These are phyloP conservation scores for Bacillus rossius DNA, from an alignment of 1,140 invertebrate genomes.

Conservation along the genomic window DNA sequence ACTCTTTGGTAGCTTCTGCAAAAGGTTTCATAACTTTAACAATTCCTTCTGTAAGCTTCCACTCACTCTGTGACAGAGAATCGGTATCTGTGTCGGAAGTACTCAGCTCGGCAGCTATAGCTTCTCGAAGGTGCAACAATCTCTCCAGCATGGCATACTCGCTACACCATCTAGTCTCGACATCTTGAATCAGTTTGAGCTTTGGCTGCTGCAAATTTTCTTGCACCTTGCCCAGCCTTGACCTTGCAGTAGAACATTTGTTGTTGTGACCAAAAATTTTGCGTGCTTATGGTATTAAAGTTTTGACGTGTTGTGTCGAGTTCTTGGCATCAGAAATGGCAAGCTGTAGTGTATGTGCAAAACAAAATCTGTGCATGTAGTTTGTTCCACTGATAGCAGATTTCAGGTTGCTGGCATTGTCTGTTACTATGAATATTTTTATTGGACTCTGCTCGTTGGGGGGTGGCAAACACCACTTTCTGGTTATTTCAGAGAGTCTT, in stretches of 20 bases:
- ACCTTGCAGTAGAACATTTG: neutral
- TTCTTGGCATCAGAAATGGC: too few species aligned
- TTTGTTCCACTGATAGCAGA: too few species aligned
- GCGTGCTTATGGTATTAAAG: neutral
- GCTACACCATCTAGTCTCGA: neutral
- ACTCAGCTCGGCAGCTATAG: neutral
- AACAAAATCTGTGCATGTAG: too few species aligned
- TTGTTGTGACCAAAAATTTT: neutral
- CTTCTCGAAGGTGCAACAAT: neutral
- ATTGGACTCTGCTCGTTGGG: too few species aligned
- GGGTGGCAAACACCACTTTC: too few species aligned
- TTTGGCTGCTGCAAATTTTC: neutral
- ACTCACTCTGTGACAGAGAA: neutral
- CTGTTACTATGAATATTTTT: too few species aligned
- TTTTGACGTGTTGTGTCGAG: too few species aligned
- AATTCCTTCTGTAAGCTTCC: neutral
- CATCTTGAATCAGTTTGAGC: neutral
- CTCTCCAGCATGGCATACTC: too few species aligned
- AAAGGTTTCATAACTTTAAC: neutral
- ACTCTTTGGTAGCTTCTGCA: neutral
- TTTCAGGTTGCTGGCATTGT: too few species aligned
- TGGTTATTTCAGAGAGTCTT: too few species aligned
- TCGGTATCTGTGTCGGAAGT: neutral
- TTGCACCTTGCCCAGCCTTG: neutral
- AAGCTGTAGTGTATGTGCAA: too few species aligned